A percentile compares a stretch with the other conserved stretches of the same genome.
Evolutionary conservation across 2,888 invertebrate genomes (phyloP).

Genomic region (Micropterix aruncella): DNA sequence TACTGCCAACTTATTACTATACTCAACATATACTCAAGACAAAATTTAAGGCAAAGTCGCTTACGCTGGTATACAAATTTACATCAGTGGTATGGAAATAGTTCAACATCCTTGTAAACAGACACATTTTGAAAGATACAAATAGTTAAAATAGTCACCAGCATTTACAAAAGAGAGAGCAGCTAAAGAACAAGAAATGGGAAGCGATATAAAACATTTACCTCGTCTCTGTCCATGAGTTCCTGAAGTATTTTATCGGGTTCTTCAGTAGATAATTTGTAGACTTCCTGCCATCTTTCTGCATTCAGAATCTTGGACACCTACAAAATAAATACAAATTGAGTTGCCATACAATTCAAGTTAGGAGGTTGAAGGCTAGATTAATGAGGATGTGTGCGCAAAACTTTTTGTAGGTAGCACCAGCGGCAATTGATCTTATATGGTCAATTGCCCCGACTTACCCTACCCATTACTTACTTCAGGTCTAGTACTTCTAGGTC

Average conservation of each 20-base stretch:
- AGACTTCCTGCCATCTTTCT: constrained; percentile 45
- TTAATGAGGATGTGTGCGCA: no score
- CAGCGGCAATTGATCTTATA: no score
- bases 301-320: constrained; percentile 40
- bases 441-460: no score
- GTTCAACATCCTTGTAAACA: not conserved
- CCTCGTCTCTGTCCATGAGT: constrained; percentile 40
- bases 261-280: constrained; percentile 37
- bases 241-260: constrained; percentile 38
- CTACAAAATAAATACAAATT: constrained; percentile 19
- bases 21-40: no score
- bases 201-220: constrained; percentile 16
- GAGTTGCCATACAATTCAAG: not conserved
- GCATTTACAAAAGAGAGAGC: not conserved
- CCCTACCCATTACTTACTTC: no score
- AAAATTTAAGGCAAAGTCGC: no score
- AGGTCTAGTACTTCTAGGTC: not conserved
- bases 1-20: no score
- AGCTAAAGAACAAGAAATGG: not conserved
- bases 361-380: no score
- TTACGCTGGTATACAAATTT: no score
- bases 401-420: no score
- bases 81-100: no score
- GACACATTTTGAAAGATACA: not conserved
- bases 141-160: not conserved